Conservation (phyloP, 1,140 invertebrate species). For the Pinna nobilis region DNA sequence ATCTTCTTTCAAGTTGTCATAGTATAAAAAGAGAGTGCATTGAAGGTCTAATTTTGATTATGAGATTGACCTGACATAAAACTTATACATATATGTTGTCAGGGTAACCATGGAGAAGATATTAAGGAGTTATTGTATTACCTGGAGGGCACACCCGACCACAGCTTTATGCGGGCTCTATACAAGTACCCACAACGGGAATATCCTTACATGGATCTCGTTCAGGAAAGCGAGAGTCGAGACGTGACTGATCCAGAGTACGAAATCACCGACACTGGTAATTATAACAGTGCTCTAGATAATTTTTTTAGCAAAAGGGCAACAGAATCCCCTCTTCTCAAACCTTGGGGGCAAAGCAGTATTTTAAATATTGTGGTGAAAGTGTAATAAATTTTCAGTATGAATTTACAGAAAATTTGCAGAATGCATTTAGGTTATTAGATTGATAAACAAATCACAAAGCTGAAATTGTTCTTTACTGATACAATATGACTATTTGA, state of each 20-base stretch:
- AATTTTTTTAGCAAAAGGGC: too few species aligned
- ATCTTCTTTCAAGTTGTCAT: too few species aligned
- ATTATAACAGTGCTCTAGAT: neutral
- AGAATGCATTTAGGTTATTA: neutral
- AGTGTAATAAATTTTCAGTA: too few species aligned
- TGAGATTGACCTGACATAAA: too few species aligned
- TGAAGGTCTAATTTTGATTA: too few species aligned
- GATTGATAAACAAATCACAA: neutral
- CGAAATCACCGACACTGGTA: slow-evolving; percentile 74
- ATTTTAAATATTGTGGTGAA: too few species aligned
- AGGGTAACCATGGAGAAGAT: slow-evolving; percentile 77
- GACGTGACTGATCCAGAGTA: slow-evolving; percentile 67
- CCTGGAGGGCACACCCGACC: slow-evolving; percentile 72
- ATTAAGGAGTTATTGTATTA: slow-evolving; percentile 76
- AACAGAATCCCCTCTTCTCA: too few species aligned
- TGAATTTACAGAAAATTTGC: neutral
- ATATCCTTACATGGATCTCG: slow-evolving; percentile 71
- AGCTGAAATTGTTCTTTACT: too few species aligned
- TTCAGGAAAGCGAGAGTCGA: slow-evolving; percentile 60
- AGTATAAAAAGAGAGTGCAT: too few species aligned
- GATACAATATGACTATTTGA: too few species aligned
- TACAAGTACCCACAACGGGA: slow-evolving; percentile 74
- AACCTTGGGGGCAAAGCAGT: too few species aligned
- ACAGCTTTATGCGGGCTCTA: slow-evolving; percentile 73
- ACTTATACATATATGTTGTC: too few species aligned